Percentiles rank a stretch among this genome's conserved stretches.
Evolutionary conservation across 2,888 invertebrate species (phyloP).

Genomic region (Odontomyia ornata): DNA sequence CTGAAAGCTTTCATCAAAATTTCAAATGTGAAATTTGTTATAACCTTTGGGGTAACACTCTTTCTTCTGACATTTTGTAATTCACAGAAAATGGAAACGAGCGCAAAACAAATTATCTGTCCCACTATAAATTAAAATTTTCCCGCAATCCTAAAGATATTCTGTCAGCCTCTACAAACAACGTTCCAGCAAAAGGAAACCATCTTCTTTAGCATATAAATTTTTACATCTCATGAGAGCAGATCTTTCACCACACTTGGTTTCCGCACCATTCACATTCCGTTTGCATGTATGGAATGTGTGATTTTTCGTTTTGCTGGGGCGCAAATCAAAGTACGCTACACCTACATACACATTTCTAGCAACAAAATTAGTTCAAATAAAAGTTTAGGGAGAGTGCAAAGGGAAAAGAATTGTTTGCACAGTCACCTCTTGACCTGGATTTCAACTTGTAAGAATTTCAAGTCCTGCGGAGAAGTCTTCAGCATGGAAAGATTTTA

Average conservation of each 20-base stretch:
- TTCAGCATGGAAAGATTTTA: not conserved
- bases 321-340: not conserved
- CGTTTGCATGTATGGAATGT: not conserved
- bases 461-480: not conserved
- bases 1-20: not conserved
- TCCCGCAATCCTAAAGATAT: slow-evolving; percentile 14
- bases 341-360: not conserved
- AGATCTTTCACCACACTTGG: not conserved
- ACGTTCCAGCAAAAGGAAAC: not conserved
- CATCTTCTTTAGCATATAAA: not conserved
- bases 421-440: not conserved
- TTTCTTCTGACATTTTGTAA: not conserved
- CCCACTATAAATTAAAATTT: slow-evolving; percentile 26
- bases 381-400: not conserved
- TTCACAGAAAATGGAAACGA: not conserved
- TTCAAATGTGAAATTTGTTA: not conserved
- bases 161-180: not conserved
- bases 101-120: slow-evolving; percentile 6
- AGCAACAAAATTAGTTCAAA: not conserved
- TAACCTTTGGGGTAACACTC: not conserved
- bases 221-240: not conserved
- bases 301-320: not conserved
- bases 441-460: not conserved
- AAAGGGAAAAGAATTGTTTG: not conserved
- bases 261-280: slow-evolving; percentile 17